Conservation (phyloP, 2,888 invertebrate species). For the Plutella xylostella region DNA sequence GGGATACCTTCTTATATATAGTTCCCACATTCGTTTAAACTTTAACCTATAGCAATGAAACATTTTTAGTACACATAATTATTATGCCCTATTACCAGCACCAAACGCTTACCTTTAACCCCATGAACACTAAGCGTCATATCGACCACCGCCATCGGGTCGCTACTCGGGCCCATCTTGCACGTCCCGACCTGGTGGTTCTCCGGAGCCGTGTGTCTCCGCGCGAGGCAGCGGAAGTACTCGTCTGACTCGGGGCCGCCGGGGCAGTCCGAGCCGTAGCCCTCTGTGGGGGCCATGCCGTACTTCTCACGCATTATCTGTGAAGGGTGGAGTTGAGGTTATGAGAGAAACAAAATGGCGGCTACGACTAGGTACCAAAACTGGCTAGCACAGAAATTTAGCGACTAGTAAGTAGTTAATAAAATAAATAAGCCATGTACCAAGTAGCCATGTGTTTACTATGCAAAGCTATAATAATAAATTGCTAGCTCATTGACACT, state of each 20-base stretch:
- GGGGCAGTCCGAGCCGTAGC: constrained; percentile 60
- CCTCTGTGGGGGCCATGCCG: constrained; percentile 59
- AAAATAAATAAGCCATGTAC: too few relatives aligned
- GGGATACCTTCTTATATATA: background rate
- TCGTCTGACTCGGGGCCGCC: constrained; percentile 70
- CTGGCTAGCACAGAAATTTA: too few relatives aligned
- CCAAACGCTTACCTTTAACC: constrained; percentile 58
- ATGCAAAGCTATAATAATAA: too few relatives aligned
- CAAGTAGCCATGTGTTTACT: too few relatives aligned
- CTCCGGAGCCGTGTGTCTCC: constrained; percentile 79
- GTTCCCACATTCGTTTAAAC: too few relatives aligned
- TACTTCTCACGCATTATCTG: constrained; percentile 68
- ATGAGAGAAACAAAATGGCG: too few relatives aligned
- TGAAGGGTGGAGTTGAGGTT: background rate
- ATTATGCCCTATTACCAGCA: too few relatives aligned
- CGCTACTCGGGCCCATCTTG: constrained; percentile 81
- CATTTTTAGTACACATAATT: background rate
- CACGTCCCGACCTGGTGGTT: constrained; percentile 87
- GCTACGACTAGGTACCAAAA: too few relatives aligned
- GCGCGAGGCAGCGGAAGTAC: constrained; percentile 82
- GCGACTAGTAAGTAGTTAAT: too few relatives aligned
- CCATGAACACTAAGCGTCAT: constrained; percentile 74
- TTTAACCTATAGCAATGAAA: background rate
- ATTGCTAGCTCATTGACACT: too few relatives aligned
- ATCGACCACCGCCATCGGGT: constrained; percentile 81